A percentile compares a stretch with the other conserved stretches of the same genome.
These are phyloP conservation scores for Ferrisia virgata DNA, from an alignment of 2,888 invertebrate genomes.

Conservation along the genomic window DNA sequence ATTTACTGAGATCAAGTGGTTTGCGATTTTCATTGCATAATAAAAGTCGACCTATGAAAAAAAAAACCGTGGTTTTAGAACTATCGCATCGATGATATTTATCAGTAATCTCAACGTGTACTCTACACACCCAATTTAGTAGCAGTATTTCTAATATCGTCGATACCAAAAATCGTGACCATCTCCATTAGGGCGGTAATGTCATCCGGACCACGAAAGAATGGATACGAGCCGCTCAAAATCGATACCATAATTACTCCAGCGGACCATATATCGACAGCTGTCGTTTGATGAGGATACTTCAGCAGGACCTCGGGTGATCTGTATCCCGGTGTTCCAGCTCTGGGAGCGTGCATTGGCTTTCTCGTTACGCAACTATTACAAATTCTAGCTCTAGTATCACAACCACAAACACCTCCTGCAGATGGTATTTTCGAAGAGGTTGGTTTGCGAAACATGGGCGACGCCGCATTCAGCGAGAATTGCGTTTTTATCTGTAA, in stretches of 20 bases:
- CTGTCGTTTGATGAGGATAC: constrained; percentile 74
- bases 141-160: constrained; percentile 66
- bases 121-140: constrained; percentile 59
- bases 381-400: constrained; percentile 66
- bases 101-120: not conserved
- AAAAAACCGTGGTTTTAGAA: not conserved
- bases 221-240: constrained; percentile 75
- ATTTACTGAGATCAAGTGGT: constrained; percentile 52
- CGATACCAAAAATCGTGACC: constrained; percentile 72
- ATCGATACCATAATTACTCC: constrained; percentile 79
- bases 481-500: constrained; percentile 36
- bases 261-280: constrained; percentile 85
- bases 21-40: constrained; percentile 51
- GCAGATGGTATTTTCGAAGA: not conserved
- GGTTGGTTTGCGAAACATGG: constrained; percentile 35
- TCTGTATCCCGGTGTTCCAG: constrained; percentile 86
- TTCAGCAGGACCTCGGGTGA: constrained; percentile 83
- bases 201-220: constrained; percentile 79
- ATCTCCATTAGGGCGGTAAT: constrained; percentile 78
- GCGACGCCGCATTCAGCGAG: not conserved
- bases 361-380: constrained; percentile 64
- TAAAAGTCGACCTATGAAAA: constrained; percentile 48
- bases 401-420: constrained; percentile 61
- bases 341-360: constrained; percentile 70
- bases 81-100: not conserved